phyloP scores from a whole-genome alignment of 1,140 invertebrate species.

The Sarcophaga bullata region DNA sequence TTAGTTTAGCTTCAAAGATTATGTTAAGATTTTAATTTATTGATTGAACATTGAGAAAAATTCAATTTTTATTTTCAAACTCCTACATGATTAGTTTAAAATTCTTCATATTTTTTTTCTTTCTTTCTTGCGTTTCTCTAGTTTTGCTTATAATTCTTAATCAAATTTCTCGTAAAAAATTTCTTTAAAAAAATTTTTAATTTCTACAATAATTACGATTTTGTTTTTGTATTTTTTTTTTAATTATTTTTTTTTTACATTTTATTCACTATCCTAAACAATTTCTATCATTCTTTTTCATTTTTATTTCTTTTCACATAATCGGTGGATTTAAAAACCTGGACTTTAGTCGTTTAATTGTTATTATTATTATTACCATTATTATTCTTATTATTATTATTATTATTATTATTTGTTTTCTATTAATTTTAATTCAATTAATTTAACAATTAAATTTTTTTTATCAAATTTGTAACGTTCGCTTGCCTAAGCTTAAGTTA shows the following conservation, averaged over 20 bases:
- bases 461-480: neutral
- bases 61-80: slow-evolving; percentile 11
- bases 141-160: neutral
- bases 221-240: neutral
- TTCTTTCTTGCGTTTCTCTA: neutral
- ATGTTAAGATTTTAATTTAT: neutral
- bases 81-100: neutral
- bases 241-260: neutral
- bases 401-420: too few species aligned
- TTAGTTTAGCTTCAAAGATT: neutral
- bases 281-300: slow-evolving; percentile 12
- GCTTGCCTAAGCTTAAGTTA: neutral
- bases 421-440: neutral
- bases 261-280: neutral
- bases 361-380: neutral
- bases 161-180: neutral
- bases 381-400: too few species aligned
- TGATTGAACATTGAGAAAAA: slow-evolving; percentile 31
- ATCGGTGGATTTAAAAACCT: slow-evolving; percentile 40
- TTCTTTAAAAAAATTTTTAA: neutral
- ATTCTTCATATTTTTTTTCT: neutral
- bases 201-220: too few species aligned
- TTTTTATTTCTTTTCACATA: slow-evolving; percentile 14
- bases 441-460: neutral
- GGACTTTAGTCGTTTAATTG: slow-evolving; percentile 30